Conservation (phyloP, 1,140 invertebrate species). For the Metopolophium dirhodum region DNA sequence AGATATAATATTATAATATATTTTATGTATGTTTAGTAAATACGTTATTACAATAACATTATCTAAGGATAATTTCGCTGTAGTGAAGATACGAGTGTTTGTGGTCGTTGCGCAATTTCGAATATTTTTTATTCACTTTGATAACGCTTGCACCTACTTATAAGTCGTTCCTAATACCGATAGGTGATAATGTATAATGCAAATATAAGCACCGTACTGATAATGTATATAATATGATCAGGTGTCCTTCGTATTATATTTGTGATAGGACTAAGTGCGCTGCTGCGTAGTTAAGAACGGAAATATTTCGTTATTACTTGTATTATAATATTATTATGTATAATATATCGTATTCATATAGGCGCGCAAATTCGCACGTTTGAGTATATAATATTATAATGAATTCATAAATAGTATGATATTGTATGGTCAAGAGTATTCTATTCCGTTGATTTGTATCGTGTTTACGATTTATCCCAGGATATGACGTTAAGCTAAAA, state of each 20-base stretch:
- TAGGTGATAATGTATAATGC: constrained; percentile 28
- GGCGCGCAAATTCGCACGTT: background rate
- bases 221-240: background rate
- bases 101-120: constrained; percentile 22
- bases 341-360: background rate
- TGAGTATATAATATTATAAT: background rate
- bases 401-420: background rate
- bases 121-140: background rate
- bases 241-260: constrained; percentile 26
- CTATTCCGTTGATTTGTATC: background rate
- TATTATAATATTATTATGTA: constrained; percentile 7
- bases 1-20: background rate
- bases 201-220: background rate
- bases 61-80: background rate
- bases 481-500: background rate
- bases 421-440: background rate
- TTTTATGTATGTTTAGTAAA: constrained; percentile 11
- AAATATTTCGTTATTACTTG: background rate
- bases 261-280: background rate
- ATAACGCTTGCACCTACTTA: background rate
- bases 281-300: constrained; percentile 13
- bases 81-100: constrained; percentile 33
- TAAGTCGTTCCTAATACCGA: constrained; percentile 32
- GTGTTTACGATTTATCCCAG: background rate
- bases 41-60: background rate